These are phyloP conservation scores for Orthosia gracilis DNA, from an alignment of 2,888 invertebrate genomes.

Conservation along the genomic window DNA sequence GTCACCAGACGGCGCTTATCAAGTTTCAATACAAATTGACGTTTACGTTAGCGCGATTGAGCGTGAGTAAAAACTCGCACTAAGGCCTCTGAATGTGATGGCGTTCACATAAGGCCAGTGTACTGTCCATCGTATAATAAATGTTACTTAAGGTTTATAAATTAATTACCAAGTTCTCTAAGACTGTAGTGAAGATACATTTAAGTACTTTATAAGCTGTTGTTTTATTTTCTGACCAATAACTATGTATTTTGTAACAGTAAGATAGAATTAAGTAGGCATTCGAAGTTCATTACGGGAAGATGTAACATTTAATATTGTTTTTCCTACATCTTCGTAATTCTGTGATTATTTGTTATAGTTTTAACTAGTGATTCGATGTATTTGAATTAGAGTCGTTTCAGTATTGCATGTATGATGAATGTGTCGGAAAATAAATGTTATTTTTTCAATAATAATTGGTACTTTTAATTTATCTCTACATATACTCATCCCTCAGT, in stretches of 20 bases:
- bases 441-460: constrained; percentile 84
- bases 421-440: constrained; percentile 89
- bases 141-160: constrained; percentile 68
- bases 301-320: constrained; percentile 82
- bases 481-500: not conserved
- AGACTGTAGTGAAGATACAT: constrained; percentile 84
- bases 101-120: constrained; percentile 65
- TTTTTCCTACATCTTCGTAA: constrained; percentile 86
- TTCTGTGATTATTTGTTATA: constrained; percentile 90
- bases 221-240: constrained; percentile 90
- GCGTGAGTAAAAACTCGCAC: too few relatives aligned
- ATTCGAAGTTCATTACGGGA: constrained; percentile 84
- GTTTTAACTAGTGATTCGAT: constrained; percentile 84
- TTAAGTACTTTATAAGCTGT: constrained; percentile 79
- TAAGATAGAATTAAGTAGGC: constrained; percentile 85
- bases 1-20: too few relatives aligned
- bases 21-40: too few relatives aligned
- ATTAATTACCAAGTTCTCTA: constrained; percentile 77
- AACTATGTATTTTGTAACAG: constrained; percentile 82
- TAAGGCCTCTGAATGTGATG: constrained; percentile 57
- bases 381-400: constrained; percentile 83
- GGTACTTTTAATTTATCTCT: not conserved
- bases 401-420: constrained; percentile 89
- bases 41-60: too few relatives aligned
- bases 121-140: constrained; percentile 68